A percentile compares a stretch with the other conserved stretches of the same genome.
These are phyloP conservation scores for Caenorhabditis wallacei DNA, from an alignment of 2,888 invertebrate genomes.

Conservation along the genomic window DNA sequence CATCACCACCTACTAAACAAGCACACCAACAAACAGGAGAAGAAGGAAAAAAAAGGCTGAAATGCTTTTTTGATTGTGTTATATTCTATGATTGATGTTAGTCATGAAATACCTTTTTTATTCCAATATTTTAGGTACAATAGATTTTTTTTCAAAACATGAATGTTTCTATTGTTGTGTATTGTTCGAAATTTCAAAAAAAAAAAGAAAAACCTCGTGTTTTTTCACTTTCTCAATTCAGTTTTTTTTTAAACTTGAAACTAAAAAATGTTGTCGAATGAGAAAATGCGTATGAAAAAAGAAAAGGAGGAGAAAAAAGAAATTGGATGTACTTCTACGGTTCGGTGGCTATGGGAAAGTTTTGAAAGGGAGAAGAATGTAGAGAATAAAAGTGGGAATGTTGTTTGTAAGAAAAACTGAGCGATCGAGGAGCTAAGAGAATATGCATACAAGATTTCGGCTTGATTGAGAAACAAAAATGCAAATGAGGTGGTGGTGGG, in stretches of 20 bases:
- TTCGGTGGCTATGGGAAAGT: constrained; percentile 53
- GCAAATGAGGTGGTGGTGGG: constrained; percentile 30
- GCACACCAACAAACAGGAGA: constrained; percentile 5
- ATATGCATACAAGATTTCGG: constrained; percentile 15
- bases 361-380: neutral
- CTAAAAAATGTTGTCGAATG: neutral
- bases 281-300: neutral
- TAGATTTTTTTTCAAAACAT: neutral
- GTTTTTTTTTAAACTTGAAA: constrained; percentile 2
- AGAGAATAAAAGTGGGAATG: constrained; percentile 1
- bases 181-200: neutral
- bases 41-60: too few species aligned
- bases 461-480: constrained; percentile 27
- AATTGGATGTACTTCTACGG: constrained; percentile 59
- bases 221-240: too few species aligned
- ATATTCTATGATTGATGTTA: constrained; percentile 13
- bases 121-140: neutral
- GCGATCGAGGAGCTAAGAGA: constrained; percentile 8
- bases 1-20: constrained; percentile 40
- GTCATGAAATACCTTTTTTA: constrained; percentile 13
- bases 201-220: neutral
- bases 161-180: constrained; percentile 4
- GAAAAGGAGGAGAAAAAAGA: neutral
- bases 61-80: constrained; percentile 28
- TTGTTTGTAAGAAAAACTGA: constrained; percentile 2